A percentile compares a stretch with the other conserved stretches of the same genome.
These are phyloP conservation scores for Brachionus sp. DNA, from an alignment of 1,140 invertebrate genomes.

Conservation along the genomic window DNA sequence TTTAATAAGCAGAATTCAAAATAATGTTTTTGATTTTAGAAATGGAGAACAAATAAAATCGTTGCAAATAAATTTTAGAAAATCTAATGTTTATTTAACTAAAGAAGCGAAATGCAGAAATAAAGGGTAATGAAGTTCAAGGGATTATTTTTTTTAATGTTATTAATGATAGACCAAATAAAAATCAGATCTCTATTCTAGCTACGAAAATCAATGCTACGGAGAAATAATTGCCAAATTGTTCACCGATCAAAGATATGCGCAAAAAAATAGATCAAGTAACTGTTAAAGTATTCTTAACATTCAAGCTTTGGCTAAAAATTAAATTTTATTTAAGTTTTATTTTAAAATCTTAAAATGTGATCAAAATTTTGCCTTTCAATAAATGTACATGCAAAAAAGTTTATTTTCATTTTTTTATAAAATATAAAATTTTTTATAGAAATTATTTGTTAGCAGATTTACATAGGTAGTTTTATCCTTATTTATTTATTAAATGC, in stretches of 20 bases:
- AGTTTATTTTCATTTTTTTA: neutral
- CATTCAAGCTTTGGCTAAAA: neutral
- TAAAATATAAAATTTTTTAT: neutral
- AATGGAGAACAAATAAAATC: no score
- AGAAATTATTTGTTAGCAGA: neutral
- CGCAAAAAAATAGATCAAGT: neutral
- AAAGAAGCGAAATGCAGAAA: neutral
- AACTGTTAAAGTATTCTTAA: neutral
- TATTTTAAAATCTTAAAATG: neutral
- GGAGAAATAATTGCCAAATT: neutral
- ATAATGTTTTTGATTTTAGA: no score
- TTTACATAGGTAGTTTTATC: neutral
- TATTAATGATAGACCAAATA: neutral
- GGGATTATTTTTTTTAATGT: neutral
- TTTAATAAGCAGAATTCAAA: no score
- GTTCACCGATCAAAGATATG: conserved; percentile 1
- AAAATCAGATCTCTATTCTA: neutral
- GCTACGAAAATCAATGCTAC: neutral
- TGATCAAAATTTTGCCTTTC: neutral
- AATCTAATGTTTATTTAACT: no score
- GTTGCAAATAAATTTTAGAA: no score
- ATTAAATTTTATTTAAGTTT: neutral
- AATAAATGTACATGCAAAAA: neutral
- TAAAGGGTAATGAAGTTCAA: neutral
- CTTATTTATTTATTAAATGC: neutral